phyloP scores from a whole-genome alignment of 2,888 invertebrate genomes.

The Pristionchus entomophagus region DNA sequence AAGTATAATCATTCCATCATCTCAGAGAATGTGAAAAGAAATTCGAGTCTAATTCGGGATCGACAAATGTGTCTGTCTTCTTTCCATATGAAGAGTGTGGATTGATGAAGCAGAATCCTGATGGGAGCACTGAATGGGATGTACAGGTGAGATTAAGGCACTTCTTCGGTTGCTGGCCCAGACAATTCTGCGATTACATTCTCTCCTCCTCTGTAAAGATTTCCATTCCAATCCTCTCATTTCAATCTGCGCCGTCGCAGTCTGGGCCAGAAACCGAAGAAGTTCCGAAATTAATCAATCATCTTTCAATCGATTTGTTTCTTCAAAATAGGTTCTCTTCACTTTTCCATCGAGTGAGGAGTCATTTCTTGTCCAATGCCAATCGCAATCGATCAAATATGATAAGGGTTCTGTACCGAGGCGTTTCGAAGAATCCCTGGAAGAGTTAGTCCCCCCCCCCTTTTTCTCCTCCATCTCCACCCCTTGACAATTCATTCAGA shows the following conservation, averaged over 20 bases:
- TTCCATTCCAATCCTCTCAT: no score
- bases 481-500: neutral
- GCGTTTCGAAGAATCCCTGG: slow-evolving; percentile 39
- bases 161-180: no score
- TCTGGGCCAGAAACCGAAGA: no score
- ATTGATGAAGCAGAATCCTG: neutral
- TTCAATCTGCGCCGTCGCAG: no score
- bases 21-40: neutral
- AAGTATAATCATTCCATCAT: neutral
- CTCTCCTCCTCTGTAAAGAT: no score
- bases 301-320: no score
- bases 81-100: slow-evolving; percentile 43
- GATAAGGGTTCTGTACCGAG: neutral
- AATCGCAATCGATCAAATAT: neutral
- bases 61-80: slow-evolving; percentile 25
- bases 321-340: neutral
- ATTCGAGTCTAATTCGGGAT: neutral
- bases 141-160: neutral
- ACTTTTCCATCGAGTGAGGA: neutral
- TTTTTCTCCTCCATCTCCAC: no score
- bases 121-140: no score
- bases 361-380: slow-evolving; percentile 5
- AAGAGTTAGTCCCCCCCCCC: slow-evolving; percentile 1
- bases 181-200: no score
- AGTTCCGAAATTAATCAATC: no score